These are phyloP conservation scores for Agonopterix heracliana DNA, from an alignment of 2,888 invertebrate species.

Conservation along the genomic window DNA sequence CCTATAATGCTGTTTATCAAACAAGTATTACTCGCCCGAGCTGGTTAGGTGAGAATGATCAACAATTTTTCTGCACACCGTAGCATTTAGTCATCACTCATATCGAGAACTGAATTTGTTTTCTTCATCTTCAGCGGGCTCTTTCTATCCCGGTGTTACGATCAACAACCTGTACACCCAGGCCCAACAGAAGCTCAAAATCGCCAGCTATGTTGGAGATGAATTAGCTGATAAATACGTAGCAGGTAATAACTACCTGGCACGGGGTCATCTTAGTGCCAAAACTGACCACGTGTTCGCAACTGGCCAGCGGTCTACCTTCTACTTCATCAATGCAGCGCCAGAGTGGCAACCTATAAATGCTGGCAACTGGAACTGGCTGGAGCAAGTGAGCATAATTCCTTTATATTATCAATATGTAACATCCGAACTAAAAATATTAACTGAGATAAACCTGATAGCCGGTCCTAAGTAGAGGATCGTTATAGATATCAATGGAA, in stretches of 20 bases:
- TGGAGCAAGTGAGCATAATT: slow-evolving; percentile 52
- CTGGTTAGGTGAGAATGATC: slow-evolving; percentile 46
- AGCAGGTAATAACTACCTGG: slow-evolving; percentile 54
- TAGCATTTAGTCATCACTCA: not conserved
- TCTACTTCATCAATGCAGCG: slow-evolving; percentile 79
- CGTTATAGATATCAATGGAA: too few relatives aligned
- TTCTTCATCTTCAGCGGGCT: slow-evolving; percentile 46
- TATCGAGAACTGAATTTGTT: not conserved
- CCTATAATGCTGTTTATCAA: slow-evolving; percentile 63
- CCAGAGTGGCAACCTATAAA: slow-evolving; percentile 82
- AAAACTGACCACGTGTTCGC: slow-evolving; percentile 79
- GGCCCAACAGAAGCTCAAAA: slow-evolving; percentile 40
- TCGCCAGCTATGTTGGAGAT: slow-evolving; percentile 43
- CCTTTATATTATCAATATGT: too few relatives aligned
- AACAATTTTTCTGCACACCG: not conserved
- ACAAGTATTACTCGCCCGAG: slow-evolving; percentile 60
- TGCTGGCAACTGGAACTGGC: slow-evolving; percentile 73
- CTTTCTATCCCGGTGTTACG: slow-evolving; percentile 62
- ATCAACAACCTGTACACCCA: slow-evolving; percentile 58
- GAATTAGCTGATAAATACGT: slow-evolving; percentile 62
- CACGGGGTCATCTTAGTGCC: slow-evolving; percentile 79
- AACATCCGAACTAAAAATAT: too few relatives aligned
- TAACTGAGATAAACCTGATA: too few relatives aligned
- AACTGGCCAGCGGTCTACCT: slow-evolving; percentile 74
- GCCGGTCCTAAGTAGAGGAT: too few relatives aligned